These are phyloP conservation scores for Caenorhabditis sp. DNA, from an alignment of 2,888 invertebrate genomes.

Conservation along the genomic window DNA sequence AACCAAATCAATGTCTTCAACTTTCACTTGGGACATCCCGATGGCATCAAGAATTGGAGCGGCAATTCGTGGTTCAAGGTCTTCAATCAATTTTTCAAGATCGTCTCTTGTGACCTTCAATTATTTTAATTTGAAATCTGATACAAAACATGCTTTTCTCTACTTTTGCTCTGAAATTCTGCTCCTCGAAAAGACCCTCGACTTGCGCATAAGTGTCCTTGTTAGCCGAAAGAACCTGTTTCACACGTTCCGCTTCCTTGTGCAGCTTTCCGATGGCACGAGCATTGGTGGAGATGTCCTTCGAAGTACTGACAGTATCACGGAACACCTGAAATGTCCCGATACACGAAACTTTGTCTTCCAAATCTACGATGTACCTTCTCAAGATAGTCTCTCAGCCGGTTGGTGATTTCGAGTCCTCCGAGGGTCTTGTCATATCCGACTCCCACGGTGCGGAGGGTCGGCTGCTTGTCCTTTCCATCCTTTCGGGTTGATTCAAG, in stretches of 20 bases:
- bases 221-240: constrained; percentile 96
- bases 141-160: not conserved
- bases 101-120: constrained; percentile 86
- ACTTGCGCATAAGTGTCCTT: constrained; percentile 92
- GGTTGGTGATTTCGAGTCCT: constrained; percentile 92
- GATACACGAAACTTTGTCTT: not conserved
- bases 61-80: constrained; percentile 87
- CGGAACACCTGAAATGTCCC: constrained; percentile 55
- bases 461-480: constrained; percentile 66
- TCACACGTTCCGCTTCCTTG: constrained; percentile 96
- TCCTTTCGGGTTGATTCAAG: constrained; percentile 59
- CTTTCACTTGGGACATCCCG: constrained; percentile 84
- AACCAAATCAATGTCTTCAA: constrained; percentile 83
- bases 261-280: constrained; percentile 94
- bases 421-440: constrained; percentile 91
- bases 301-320: constrained; percentile 62
- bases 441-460: constrained; percentile 84
- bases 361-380: too few relatives aligned
- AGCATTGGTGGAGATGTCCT: constrained; percentile 82
- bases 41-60: constrained; percentile 89
- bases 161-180: constrained; percentile 85
- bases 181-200: constrained; percentile 93
- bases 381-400: constrained; percentile 82
- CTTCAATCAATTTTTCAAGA: constrained; percentile 88
- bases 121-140: not conserved